Conservation (phyloP, 2,113 vertebrate genomes). For the Panthera uncia region DNA sequence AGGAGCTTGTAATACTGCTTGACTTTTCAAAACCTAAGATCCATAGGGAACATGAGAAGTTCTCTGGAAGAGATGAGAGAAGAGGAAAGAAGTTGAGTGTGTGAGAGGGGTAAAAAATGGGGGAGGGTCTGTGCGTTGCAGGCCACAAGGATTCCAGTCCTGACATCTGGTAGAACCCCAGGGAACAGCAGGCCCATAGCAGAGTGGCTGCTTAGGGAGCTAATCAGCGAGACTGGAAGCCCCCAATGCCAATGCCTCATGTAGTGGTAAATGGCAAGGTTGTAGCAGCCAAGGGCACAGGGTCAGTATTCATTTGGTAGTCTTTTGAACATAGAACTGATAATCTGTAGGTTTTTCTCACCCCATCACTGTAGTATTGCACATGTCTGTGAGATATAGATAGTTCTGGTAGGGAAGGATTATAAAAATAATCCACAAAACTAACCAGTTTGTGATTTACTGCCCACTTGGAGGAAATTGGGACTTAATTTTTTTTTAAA, state of each 20-base stretch:
- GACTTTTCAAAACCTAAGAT: background rate
- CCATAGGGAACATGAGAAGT: background rate
- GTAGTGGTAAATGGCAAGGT: background rate
- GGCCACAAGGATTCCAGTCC: background rate
- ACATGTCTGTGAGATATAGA: background rate
- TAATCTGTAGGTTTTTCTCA: background rate
- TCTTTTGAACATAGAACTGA: background rate
- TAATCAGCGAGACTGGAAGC: background rate
- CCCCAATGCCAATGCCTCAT: background rate
- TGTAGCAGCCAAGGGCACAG: background rate
- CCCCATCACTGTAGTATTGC: background rate
- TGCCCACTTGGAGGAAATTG: background rate
- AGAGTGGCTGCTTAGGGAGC: background rate
- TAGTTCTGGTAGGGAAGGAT: background rate
- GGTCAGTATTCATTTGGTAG: background rate
- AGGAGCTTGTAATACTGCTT: background rate
- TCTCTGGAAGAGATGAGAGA: background rate
- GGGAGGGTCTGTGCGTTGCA: background rate
- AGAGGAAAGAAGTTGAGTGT: background rate
- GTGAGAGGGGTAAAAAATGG: background rate
- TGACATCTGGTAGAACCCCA: background rate
- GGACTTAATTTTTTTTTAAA: too few relatives aligned
- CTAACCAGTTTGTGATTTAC: background rate
- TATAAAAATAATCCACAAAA: background rate
- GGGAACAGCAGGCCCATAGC: background rate